A percentile compares a stretch with the other conserved stretches of the same genome.
These are phyloP conservation scores for Pseudomyrmex sp. DNA, from an alignment of 1,140 invertebrate genomes.

Conservation along the genomic window DNA sequence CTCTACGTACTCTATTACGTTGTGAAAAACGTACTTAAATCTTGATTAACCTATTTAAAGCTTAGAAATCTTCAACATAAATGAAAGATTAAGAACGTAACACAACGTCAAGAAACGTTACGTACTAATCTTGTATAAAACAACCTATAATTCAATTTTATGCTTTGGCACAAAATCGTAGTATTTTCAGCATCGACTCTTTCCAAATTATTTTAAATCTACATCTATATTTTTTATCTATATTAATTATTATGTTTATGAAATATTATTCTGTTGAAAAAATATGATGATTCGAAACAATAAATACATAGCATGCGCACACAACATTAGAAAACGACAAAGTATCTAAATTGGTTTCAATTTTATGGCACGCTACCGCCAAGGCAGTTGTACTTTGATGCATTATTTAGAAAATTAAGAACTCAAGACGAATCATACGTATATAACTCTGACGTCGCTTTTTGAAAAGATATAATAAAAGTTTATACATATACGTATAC, in stretches of 20 bases:
- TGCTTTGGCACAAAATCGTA: slow-evolving; percentile 31
- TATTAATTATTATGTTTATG: too few relatives aligned
- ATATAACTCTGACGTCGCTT: too few relatives aligned
- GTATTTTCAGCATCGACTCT: neutral
- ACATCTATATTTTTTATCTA: too few relatives aligned
- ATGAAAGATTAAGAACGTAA: slow-evolving; percentile 64
- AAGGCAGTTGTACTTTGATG: neutral
- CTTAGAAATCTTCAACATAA: slow-evolving; percentile 66
- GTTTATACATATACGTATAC: too few relatives aligned
- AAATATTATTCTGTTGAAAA: too few relatives aligned
- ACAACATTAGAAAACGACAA: neutral
- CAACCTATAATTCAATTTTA: slow-evolving; percentile 30
- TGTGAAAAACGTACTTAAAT: slow-evolving; percentile 45
- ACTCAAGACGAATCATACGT: neutral
- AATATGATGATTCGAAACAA: neutral
- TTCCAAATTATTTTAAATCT: too few relatives aligned
- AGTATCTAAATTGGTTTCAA: neutral
- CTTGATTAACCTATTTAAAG: slow-evolving; percentile 73
- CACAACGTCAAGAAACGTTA: neutral
- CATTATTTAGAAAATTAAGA: neutral
- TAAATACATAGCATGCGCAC: neutral
- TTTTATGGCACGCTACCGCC: neutral
- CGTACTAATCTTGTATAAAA: neutral
- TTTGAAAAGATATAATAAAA: too few relatives aligned
- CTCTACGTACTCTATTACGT: neutral